Evolutionary conservation across 2,888 invertebrate species (phyloP), one percentile per base, ranked within the genome.

Genomic region (Aplocera efformata): DNA sequence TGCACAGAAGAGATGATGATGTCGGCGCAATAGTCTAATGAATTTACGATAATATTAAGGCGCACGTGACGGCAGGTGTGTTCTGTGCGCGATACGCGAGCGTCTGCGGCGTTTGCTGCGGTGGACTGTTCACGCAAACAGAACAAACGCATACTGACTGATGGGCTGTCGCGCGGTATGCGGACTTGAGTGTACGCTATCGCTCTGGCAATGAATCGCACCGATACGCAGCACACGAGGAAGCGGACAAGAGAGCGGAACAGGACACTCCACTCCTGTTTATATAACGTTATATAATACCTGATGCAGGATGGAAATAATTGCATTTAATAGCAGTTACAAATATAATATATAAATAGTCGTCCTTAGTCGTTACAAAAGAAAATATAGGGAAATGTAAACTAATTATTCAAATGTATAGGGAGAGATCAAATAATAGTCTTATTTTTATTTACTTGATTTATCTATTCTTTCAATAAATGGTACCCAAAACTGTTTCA

Each of bases 191-290:
- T 39, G 39, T 45, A 26, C 63, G 62, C 62, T 79, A 73, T 74
- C 74, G 67, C 66, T 79, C 68, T 77, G 72, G 70, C 73, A 74
- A 79, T 64, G 58, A 56, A 64, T 53, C 61, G 64, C 65, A 69
- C 66, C 68, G 71, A 42, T 44, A 74, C 50, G 48, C 43, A 48
- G 38, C 40, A 50, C 38, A 29, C 42, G 56, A 52, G 43, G 52
- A 43, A 53, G 60, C 56, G 58, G 47, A 41, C 32, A 50, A 48
- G 48, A 31, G 46, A 54, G 48, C 39, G 42, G 39, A 25, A 36
- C 38, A 21, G 27, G 13, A 9, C 34, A 31, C 33, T 40, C 30
- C 20, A 21, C 23, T 28, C 32, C 8, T 7, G 10, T 31, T 30
- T 39, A 28, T 34, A 13, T 11, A 39, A 31, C 17, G 45, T 20